phyloP scores from a whole-genome alignment of 92 coral and sea anemone genomes.

The Micromussa lordhowensis region DNA sequence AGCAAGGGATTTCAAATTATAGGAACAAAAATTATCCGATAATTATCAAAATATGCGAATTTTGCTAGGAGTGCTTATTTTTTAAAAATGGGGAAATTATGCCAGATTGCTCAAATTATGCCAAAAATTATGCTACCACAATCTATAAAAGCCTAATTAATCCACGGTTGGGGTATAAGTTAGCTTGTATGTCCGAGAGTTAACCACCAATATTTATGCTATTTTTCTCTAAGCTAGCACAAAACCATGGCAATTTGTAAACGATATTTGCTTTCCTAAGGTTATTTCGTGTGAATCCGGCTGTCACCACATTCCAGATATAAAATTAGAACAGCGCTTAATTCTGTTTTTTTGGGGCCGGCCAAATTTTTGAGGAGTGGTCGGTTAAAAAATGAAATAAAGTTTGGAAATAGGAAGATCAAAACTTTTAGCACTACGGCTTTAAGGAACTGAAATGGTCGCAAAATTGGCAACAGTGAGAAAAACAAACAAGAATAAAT shows the following conservation, averaged over 20 bases:
- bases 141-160: conserved; percentile 45
- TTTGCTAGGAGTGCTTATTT: no score
- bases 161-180: no score
- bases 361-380: neutral
- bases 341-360: neutral
- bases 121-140: conserved; percentile 59
- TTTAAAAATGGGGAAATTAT: no score
- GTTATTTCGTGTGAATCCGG: neutral
- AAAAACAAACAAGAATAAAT: no score
- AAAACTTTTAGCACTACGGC: neutral
- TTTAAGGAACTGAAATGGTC: neutral
- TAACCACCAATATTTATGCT: neutral
- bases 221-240: neutral
- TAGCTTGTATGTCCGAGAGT: no score
- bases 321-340: no score
- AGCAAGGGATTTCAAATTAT: no score
- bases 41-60: no score
- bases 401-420: no score
- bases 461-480: neutral
- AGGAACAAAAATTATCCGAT: no score
- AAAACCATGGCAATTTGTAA: neutral
- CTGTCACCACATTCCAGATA: neutral
- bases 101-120: conserved; percentile 55
- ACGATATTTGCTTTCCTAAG: neutral
- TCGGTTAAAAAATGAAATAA: no score